Evolutionary conservation across 2,113 vertebrate species (phyloP).

Genomic region (Rhegmatorhina hoffmannsi): DNA sequence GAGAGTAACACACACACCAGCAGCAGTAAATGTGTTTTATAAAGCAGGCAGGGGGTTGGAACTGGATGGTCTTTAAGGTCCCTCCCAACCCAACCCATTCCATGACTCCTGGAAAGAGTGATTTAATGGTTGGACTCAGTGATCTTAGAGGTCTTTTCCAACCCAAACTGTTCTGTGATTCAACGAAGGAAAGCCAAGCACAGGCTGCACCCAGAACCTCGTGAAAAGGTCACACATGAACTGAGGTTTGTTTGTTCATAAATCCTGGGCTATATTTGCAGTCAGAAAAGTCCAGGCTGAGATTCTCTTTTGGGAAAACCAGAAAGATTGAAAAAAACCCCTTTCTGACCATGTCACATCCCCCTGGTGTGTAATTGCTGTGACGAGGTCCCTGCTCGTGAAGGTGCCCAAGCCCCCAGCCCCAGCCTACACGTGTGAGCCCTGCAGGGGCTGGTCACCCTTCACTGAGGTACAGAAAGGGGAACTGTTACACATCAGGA

Average conservation of each 20-base stretch:
- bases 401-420: rapidly evolving
- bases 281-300: not conserved
- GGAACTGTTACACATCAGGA: rapidly evolving
- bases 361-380: too few species aligned
- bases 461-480: rapidly evolving
- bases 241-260: not conserved
- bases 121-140: not conserved
- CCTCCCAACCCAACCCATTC: not conserved
- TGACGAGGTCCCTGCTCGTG: not conserved
- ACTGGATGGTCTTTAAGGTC: not conserved
- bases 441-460: not conserved
- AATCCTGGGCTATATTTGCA: not conserved
- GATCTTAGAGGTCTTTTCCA: not conserved
- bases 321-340: not conserved
- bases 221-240: rapidly evolving
- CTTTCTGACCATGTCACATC: rapidly evolving
- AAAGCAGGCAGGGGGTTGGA: not conserved
- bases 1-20: not conserved
- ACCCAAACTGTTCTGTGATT: not conserved
- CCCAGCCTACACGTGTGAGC: not conserved
- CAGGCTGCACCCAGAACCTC: not conserved
- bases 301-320: not conserved
- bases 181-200: not conserved
- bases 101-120: not conserved
- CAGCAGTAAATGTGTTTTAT: not conserved